phyloP scores from a whole-genome alignment of 2,888 invertebrate genomes.

The Phortica okadai region DNA sequence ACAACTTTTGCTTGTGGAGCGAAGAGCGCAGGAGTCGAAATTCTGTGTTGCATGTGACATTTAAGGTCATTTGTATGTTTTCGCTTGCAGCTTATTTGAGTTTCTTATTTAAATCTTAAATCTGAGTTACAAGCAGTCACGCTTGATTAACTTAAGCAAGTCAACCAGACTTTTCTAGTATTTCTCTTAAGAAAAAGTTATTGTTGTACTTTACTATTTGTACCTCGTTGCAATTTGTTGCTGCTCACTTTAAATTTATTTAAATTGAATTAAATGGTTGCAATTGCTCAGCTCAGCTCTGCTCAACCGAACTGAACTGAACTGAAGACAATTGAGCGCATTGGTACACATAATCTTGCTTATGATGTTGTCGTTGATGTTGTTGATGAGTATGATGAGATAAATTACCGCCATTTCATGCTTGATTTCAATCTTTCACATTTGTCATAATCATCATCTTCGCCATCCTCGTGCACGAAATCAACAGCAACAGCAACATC shows the following conservation, averaged over 20 bases:
- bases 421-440: constrained; percentile 4
- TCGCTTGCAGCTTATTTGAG: not conserved
- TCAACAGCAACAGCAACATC: too few relatives aligned
- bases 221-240: constrained; percentile 34
- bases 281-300: constrained; percentile 60
- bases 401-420: constrained; percentile 44
- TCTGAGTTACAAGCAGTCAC: not conserved
- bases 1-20: not conserved
- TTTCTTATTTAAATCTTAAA: not conserved
- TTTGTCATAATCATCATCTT: constrained; percentile 9
- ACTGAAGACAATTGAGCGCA: too few relatives aligned
- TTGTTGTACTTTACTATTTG: not conserved
- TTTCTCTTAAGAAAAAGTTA: not conserved
- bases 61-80: constrained; percentile 23
- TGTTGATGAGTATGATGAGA: constrained; percentile 50
- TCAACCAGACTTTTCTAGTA: not conserved
- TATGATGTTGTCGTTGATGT: constrained; percentile 8
- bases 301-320: constrained; percentile 15
- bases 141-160: not conserved
- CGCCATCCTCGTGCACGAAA: not conserved
- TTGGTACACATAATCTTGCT: constrained; percentile 21
- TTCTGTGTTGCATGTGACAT: not conserved
- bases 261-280: constrained; percentile 71
- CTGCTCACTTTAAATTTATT: constrained; percentile 66
- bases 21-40: too few relatives aligned